These are phyloP conservation scores for Suillia variegata DNA, from an alignment of 2,888 invertebrate species.

Conservation along the genomic window DNA sequence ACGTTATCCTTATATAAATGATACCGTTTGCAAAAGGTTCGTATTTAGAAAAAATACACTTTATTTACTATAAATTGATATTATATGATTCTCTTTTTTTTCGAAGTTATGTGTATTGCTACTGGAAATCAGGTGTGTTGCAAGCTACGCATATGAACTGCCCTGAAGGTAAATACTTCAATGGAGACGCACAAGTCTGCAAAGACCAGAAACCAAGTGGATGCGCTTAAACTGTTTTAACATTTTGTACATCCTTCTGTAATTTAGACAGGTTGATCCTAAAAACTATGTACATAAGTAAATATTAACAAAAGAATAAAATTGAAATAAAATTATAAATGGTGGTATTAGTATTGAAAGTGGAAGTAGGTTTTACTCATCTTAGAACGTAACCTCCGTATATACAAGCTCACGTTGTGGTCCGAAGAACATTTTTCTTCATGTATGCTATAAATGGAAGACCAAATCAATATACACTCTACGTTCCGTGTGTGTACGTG, in stretches of 20 bases:
- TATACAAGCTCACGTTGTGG: too few species aligned
- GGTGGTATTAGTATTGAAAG: too few species aligned
- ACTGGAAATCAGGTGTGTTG: slow-evolving; percentile 21
- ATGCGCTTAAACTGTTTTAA: slow-evolving; percentile 27
- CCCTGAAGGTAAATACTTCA: slow-evolving; percentile 15
- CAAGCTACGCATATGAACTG: slow-evolving; percentile 26
- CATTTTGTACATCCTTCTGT: too few species aligned
- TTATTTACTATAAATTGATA: neutral
- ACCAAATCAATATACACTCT: too few species aligned
- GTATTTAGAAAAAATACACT: neutral
- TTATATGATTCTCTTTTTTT: neutral
- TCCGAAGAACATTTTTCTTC: too few species aligned
- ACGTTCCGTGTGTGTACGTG: too few species aligned
- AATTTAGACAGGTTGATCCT: too few species aligned
- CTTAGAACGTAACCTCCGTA: too few species aligned
- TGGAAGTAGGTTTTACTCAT: too few species aligned
- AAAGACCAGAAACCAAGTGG: slow-evolving; percentile 30
- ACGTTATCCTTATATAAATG: slow-evolving; percentile 37
- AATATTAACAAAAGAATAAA: neutral
- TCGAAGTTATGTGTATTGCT: slow-evolving; percentile 41
- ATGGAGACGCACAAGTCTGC: slow-evolving; percentile 19
- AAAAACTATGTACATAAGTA: neutral
- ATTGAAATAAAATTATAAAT: too few species aligned
- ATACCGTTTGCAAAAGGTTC: slow-evolving; percentile 43
- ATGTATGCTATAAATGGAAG: too few species aligned